Evolutionary conservation across 2,888 invertebrate genomes (phyloP), one percentile per base, ranked within the genome.

Genomic region (Ormyrus labotus): DNA sequence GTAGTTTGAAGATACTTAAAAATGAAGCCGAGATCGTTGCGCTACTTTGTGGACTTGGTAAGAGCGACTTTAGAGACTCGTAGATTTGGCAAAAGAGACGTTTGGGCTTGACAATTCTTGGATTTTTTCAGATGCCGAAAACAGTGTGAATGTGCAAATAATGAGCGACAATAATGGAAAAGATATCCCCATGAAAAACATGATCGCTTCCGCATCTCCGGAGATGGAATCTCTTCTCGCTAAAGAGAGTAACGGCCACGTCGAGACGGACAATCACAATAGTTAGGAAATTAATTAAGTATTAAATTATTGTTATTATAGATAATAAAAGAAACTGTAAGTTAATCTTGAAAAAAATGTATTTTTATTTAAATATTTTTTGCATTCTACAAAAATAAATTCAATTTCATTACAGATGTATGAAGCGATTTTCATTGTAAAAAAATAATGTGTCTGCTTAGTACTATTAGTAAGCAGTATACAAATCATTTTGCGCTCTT

Each of bases 1-100:
- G 48, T 9, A 74, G 63, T 53, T 71, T 83, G 64, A 78, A 76
- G 55, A 79, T 83, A 69, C 81, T 83, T 65, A 76, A 81, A n/a
- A 65, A 61, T 10, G 82, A 83, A 55, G 11, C 81, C 34, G 82
- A 83, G 13, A 68, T 81, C 19, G 9, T 79, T 4, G 6, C 73
- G 2, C 6, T 53, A 13, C 51, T 79, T 9, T 79, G 47, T 10
- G 67, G 13, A 48, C 6, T 60, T 6, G 78, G 77, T 77, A 76
- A 9, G 64, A 58, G 11, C 53, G 11, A 50, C 13, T 74, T 60
- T 34, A 3, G 34, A 34, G 3, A 4, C 34, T 34, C 34, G 34
- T 4, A 34, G 34, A 34, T 34, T 34, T 4, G 34, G 34, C 34
- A 34, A 34, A 4, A 34, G 34, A 34, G 4, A 34, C 34, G 34